Base-by-base conservation (phyloP, 2,113 vertebrate genomes). In the Alethe diademata region DNA sequence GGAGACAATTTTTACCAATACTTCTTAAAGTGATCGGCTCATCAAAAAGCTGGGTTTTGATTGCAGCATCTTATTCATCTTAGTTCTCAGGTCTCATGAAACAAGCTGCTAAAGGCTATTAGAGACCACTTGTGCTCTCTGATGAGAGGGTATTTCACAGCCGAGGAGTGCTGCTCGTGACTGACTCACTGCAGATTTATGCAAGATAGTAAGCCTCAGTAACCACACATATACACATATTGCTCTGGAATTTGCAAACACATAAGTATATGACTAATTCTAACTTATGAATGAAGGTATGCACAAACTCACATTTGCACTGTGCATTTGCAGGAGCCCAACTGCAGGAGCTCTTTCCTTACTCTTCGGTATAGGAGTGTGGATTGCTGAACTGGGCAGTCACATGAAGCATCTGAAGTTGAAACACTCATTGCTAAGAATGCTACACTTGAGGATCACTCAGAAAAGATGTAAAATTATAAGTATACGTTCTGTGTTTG, bases 191-290 rank as follows among this genome's bases (percentile, higher is more conserved):
- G 53, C 20, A 76, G 78, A 92, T 86, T 91, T 71, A 90, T 35
- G 18, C 48, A 83, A 83, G 82, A 78, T 83, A 92, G 70, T 25
- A 83, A 95, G 53, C 54, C 84, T 94, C 87, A 82, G 19, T 43
- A 88, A 94, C 71, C 58, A 73, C 66, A 58, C 57, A 92, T 12
- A 88, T 22, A 65, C 24, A 78, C 11, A 64, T n/a, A 89, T 2
- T 83, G 54, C 48, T 80, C 78, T 45, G 51, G 35, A 95, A 83
- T 86, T 61, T 86, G 42, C 29, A 70, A 70, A 90, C 36, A 54
- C 20, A 0, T 15, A 82, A 50, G 45, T 36, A 61, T 36, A 60
- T 74, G 71, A 95, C 54, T 92, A 92, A 88, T 47, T 79, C 45
- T 58, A 40, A 35, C n/a, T 90, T 75, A 76, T 10, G 42, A 94